phyloP scores from a whole-genome alignment of 2,797 vertebrate species.

The Syngnathus rostellatus region DNA sequence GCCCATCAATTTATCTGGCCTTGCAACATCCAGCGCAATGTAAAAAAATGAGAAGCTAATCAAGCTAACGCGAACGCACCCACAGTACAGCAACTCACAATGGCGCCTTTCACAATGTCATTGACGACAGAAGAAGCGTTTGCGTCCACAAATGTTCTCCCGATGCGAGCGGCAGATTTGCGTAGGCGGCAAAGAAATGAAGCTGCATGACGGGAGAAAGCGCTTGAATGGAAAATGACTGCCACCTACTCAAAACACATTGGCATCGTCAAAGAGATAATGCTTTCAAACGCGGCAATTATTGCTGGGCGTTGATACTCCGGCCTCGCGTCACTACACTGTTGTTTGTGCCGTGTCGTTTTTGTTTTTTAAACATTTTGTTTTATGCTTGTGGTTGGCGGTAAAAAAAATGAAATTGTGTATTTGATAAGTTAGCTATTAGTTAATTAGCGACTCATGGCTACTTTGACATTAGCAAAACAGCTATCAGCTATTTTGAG shows the following conservation, averaged over 20 bases:
- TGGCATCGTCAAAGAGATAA: constrained; percentile 6
- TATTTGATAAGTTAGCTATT: neutral
- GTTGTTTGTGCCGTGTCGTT: neutral
- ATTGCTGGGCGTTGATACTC: neutral
- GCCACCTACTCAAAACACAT: constrained; percentile 22
- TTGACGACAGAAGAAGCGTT: neutral
- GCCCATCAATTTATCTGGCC: neutral
- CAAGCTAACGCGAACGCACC: neutral
- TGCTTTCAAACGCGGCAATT: constrained; percentile 1
- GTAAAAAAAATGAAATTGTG: neutral
- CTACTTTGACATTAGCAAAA: neutral
- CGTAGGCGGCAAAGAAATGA: constrained; percentile 4
- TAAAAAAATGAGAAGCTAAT: neutral
- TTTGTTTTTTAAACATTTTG: neutral
- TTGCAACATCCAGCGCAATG: neutral
- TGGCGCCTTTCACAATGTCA: neutral
- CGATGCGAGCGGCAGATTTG: neutral
- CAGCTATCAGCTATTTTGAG: neutral
- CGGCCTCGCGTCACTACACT: neutral
- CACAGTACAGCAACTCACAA: neutral
- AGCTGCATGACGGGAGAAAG: neutral
- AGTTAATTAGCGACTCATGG: neutral
- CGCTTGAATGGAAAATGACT: constrained; percentile 19
- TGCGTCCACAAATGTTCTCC: constrained; percentile 3
- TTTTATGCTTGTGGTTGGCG: neutral